These are phyloP conservation scores for Sebastes flavidus DNA, from an alignment of 2,797 vertebrate species.

Conservation along the genomic window DNA sequence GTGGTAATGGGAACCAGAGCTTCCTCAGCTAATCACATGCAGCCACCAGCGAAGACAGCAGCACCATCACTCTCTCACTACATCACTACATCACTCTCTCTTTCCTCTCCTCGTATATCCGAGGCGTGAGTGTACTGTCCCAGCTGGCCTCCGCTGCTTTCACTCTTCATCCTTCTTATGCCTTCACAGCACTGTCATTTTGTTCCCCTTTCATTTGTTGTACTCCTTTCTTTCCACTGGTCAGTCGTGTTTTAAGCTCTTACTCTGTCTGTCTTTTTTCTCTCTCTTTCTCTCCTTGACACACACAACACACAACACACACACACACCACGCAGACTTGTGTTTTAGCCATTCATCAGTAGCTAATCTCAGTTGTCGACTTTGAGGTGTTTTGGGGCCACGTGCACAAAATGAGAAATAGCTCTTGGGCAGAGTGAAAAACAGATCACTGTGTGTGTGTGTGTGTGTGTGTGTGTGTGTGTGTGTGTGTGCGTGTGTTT, in stretches of 20 bases:
- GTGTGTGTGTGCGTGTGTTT: conserved; percentile 37
- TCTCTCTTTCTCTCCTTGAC: neutral
- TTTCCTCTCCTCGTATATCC: neutral
- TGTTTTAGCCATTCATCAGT: conserved; percentile 56
- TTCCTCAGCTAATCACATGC: conserved; percentile 33
- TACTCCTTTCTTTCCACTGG: neutral
- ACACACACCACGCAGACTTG: neutral
- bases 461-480: conserved; percentile 5
- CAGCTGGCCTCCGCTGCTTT: neutral
- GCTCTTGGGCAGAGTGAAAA: conserved; percentile 48
- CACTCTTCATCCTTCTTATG: conserved; percentile 11
- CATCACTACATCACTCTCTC: conserved; percentile 38
- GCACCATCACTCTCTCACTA: conserved; percentile 36
- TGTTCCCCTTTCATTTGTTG: neutral
- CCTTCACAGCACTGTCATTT: conserved; percentile 2
- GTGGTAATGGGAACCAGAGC: conserved; percentile 58
- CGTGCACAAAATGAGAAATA: conserved; percentile 65
- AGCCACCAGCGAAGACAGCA: conserved; percentile 46
- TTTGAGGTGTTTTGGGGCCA: conserved; percentile 70
- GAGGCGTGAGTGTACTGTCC: neutral
- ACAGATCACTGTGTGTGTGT: conserved; percentile 27
- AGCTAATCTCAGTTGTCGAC: conserved; percentile 60
- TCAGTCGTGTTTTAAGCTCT: neutral
- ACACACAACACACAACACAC: neutral
- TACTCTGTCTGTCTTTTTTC: neutral